Conservation (phyloP, 2,888 invertebrate genomes). For the Drosophila acutilabella region DNA sequence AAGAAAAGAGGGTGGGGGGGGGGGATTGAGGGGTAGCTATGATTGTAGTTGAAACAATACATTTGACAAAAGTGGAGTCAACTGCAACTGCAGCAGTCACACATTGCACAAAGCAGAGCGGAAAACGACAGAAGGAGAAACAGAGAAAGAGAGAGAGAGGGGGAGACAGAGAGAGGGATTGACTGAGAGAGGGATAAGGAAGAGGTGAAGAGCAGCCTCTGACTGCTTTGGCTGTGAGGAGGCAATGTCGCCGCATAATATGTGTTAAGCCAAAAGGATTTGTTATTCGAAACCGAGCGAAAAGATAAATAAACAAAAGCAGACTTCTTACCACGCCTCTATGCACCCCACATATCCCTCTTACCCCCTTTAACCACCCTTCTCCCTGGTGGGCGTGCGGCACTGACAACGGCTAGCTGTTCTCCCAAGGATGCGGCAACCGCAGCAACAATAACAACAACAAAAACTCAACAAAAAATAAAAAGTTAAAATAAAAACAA, state of each 20-base stretch:
- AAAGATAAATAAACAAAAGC: constrained; percentile 80
- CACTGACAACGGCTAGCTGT: constrained; percentile 47
- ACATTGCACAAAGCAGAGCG: constrained; percentile 69
- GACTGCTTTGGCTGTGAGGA: constrained; percentile 17
- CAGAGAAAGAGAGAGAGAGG: not conserved
- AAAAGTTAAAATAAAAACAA: constrained; percentile 16
- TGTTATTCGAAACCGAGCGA: constrained; percentile 80
- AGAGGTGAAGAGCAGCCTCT: not conserved
- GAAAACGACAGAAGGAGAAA: constrained; percentile 2
- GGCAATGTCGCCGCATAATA: constrained; percentile 71
- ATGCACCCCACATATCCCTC: not conserved
- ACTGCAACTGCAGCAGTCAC: constrained; percentile 76
- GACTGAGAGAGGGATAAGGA: too few species aligned
- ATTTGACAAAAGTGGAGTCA: constrained; percentile 80
- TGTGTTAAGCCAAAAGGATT: constrained; percentile 81
- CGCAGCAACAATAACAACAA: constrained; percentile 12
- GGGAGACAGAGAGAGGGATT: not conserved
- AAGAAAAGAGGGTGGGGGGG: not conserved
- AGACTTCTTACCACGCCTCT: constrained; percentile 44
- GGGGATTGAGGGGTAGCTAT: constrained; percentile 9
- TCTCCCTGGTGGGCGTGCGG: constrained; percentile 8
- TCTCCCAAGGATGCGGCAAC: constrained; percentile 51
- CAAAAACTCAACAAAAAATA: constrained; percentile 4
- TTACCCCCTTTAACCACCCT: not conserved
- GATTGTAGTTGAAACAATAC: constrained; percentile 72